These are phyloP conservation scores for Meandrina meandrites DNA, from an alignment of 92 coral and sea anemone genomes.

Conservation along the genomic window DNA sequence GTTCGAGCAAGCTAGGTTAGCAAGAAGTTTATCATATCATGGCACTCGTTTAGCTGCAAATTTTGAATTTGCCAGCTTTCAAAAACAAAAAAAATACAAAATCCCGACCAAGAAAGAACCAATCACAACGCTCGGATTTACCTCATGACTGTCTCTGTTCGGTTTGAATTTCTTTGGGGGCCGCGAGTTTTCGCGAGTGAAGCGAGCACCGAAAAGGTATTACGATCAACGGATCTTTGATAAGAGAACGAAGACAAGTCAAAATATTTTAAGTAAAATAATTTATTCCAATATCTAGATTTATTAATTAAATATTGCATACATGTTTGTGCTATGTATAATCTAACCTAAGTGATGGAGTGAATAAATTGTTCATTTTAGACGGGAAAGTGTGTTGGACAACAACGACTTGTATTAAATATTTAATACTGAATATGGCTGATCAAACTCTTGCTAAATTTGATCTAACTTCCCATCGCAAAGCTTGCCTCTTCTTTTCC, in stretches of 20 bases:
- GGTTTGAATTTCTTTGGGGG: too few relatives aligned
- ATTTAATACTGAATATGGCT: not conserved
- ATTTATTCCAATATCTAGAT: constrained; percentile 19
- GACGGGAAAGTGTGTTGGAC: not conserved
- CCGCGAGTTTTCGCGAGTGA: too few relatives aligned
- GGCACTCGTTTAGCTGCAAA: too few relatives aligned
- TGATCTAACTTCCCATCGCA: constrained; percentile 97
- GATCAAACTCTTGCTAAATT: constrained; percentile 72
- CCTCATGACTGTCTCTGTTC: too few relatives aligned
- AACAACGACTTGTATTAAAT: not conserved
- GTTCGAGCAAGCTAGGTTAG: too few relatives aligned
- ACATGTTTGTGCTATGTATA: not conserved
- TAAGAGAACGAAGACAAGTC: not conserved
- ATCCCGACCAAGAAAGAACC: too few relatives aligned
- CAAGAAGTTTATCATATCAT: too few relatives aligned
- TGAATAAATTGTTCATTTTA: not conserved
- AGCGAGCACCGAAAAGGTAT: too few relatives aligned
- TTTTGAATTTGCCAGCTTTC: too few relatives aligned
- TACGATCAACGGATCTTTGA: too few relatives aligned
- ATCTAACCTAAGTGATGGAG: not conserved
- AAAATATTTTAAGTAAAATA: not conserved
- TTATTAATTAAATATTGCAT: not conserved
- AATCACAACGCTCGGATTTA: too few relatives aligned
- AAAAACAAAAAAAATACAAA: too few relatives aligned
- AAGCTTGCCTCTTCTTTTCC: constrained; percentile 89